Percentiles rank a stretch among this genome's conserved stretches.
These are phyloP conservation scores for Xyrauchen texanus DNA, from an alignment of 2,113 vertebrate species.

Conservation along the genomic window DNA sequence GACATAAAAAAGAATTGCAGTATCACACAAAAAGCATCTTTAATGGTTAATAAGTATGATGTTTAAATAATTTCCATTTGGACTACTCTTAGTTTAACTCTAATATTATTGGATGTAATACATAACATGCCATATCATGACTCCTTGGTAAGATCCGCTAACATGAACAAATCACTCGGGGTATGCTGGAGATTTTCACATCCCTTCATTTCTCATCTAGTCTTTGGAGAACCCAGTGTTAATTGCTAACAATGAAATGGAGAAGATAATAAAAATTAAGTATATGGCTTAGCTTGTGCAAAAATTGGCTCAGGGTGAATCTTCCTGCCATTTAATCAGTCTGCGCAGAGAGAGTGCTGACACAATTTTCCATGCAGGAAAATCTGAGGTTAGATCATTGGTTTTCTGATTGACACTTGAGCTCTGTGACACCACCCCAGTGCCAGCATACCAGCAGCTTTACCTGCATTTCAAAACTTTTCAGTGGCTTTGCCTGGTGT, in stretches of 20 bases:
- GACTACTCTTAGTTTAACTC: constrained; percentile 12
- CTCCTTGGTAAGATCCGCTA: constrained; percentile 18
- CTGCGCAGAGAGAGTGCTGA: constrained; percentile 12
- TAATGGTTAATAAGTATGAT: constrained; percentile 51
- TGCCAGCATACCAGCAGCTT: neutral
- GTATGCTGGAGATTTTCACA: constrained; percentile 20
- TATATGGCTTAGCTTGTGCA: neutral
- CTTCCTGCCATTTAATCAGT: constrained; percentile 47
- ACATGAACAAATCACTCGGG: constrained; percentile 48
- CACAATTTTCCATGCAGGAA: constrained; percentile 28
- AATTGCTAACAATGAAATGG: constrained; percentile 38
- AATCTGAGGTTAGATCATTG: neutral
- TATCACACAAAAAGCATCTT: constrained; percentile 22
- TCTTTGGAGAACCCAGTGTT: constrained; percentile 44
- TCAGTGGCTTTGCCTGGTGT: constrained; percentile 50
- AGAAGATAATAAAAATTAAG: constrained; percentile 45
- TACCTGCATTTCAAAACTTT: constrained; percentile 18
- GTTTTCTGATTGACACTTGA: neutral
- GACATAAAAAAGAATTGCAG: neutral
- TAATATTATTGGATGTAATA: constrained; percentile 41
- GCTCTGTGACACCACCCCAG: neutral
- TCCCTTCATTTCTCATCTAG: neutral
- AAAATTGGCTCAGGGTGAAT: constrained; percentile 14
- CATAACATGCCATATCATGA: constrained; percentile 33
- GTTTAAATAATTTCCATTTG: constrained; percentile 40